Evolutionary conservation across 1,140 invertebrate genomes (phyloP).

Genomic region (Monochamus saltuarius): DNA sequence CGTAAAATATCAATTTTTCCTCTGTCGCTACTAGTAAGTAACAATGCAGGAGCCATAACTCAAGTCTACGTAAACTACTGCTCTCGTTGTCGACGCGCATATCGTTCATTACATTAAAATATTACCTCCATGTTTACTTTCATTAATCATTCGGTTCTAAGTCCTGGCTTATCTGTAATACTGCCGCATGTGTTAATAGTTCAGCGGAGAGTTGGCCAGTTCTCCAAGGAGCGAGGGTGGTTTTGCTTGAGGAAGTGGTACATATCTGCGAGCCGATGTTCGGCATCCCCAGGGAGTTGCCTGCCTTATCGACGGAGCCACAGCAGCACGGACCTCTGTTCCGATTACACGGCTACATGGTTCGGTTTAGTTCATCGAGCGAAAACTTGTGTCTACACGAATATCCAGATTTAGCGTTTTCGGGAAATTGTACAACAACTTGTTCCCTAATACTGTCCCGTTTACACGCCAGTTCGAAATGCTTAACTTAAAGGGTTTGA

Average conservation of each 20-base stretch:
- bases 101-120: conserved; percentile 36
- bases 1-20: conserved; percentile 24
- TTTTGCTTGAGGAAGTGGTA: conserved; percentile 44
- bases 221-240: conserved; percentile 35
- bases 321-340: conserved; percentile 45
- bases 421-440: conserved; percentile 32
- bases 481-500: no score
- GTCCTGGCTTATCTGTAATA: conserved; percentile 38
- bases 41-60: conserved; percentile 20
- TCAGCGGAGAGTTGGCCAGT: conserved; percentile 36
- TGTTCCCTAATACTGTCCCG: conserved; percentile 26
- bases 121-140: conserved; percentile 23
- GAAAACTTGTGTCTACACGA: conserved; percentile 40
- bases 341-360: conserved; percentile 47
- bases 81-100: conserved; percentile 22
- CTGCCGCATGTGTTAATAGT: conserved; percentile 43
- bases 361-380: conserved; percentile 39
- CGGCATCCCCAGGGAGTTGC: conserved; percentile 39
- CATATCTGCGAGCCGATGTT: conserved; percentile 44
- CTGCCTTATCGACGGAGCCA: conserved; percentile 42
- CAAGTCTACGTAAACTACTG: conserved; percentile 16
- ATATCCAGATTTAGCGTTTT: conserved; percentile 37
- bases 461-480: conserved; percentile 25
- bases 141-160: conserved; percentile 37
- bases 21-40: conserved; percentile 10